Percentiles rank a stretch among this genome's conserved stretches.
These are phyloP conservation scores for Chiloscyllium plagiosum DNA, from an alignment of 2,113 vertebrate genomes.

Conservation along the genomic window DNA sequence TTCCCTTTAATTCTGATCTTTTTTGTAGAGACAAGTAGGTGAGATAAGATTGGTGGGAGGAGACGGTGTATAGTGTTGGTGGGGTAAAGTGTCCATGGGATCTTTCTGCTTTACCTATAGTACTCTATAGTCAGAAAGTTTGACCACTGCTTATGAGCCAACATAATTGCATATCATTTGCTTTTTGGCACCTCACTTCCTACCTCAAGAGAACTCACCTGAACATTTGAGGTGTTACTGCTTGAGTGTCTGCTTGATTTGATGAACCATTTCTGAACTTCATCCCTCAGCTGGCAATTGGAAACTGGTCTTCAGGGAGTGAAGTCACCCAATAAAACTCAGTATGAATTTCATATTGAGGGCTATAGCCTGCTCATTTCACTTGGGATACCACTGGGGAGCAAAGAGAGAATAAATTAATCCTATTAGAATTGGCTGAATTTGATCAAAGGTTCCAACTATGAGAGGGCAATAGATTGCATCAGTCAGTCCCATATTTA, in stretches of 20 bases:
- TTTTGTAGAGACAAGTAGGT: no score
- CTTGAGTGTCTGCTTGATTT: no score
- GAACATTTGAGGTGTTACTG: neutral
- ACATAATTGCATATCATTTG: neutral
- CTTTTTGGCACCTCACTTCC: neutral
- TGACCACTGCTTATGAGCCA: neutral
- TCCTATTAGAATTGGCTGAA: neutral
- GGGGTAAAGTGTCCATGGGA: no score
- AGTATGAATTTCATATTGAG: neutral
- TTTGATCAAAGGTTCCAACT: neutral
- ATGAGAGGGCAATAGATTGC: neutral
- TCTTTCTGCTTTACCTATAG: no score
- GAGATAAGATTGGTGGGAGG: no score
- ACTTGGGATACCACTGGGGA: neutral
- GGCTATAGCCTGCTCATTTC: neutral
- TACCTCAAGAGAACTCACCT: neutral
- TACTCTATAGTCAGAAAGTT: no score
- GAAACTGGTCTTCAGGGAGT: neutral
- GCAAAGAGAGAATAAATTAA: neutral
- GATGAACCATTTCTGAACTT: neutral
- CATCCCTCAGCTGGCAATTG: neutral
- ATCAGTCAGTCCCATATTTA: neutral
- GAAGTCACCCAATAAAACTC: neutral
- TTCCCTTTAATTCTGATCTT: no score
- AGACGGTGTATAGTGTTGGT: no score